phyloP scores from a whole-genome alignment of 2,888 invertebrate species.

The Pasiphila rectangulata region DNA sequence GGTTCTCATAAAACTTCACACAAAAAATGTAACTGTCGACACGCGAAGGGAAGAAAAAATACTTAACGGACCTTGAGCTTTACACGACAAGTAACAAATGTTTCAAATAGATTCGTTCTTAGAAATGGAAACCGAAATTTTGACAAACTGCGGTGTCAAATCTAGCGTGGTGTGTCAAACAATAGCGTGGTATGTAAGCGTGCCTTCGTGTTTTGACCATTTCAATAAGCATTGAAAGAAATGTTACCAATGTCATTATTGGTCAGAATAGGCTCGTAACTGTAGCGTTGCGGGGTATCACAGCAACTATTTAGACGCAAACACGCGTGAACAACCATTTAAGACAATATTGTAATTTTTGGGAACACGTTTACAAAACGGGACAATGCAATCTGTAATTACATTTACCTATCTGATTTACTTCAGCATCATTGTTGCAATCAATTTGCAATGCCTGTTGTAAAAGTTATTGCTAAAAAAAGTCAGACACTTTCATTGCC shows the following conservation, averaged over 20 bases:
- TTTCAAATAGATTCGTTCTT: slow-evolving; percentile 53
- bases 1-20: slow-evolving; percentile 58
- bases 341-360: slow-evolving; percentile 36
- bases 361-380: slow-evolving; percentile 21
- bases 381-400: slow-evolving; percentile 36
- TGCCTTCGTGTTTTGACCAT: slow-evolving; percentile 73
- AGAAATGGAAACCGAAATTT: slow-evolving; percentile 77
- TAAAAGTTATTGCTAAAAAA: neutral
- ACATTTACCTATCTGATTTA: slow-evolving; percentile 35
- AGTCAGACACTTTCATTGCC: neutral
- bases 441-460: slow-evolving; percentile 23
- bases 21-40: slow-evolving; percentile 67
- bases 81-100: slow-evolving; percentile 60
- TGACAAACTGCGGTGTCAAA: slow-evolving; percentile 75
- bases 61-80: slow-evolving; percentile 67
- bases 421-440: slow-evolving; percentile 14
- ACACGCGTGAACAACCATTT: slow-evolving; percentile 54
- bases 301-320: slow-evolving; percentile 46
- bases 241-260: slow-evolving; percentile 75
- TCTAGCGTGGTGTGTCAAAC: slow-evolving; percentile 51
- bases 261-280: slow-evolving; percentile 59
- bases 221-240: slow-evolving; percentile 65
- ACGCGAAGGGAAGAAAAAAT: slow-evolving; percentile 42
- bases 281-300: slow-evolving; percentile 68
- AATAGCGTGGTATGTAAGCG: slow-evolving; percentile 67